phyloP scores from a whole-genome alignment of 2,113 vertebrate species.

The Elanus axillaris region DNA sequence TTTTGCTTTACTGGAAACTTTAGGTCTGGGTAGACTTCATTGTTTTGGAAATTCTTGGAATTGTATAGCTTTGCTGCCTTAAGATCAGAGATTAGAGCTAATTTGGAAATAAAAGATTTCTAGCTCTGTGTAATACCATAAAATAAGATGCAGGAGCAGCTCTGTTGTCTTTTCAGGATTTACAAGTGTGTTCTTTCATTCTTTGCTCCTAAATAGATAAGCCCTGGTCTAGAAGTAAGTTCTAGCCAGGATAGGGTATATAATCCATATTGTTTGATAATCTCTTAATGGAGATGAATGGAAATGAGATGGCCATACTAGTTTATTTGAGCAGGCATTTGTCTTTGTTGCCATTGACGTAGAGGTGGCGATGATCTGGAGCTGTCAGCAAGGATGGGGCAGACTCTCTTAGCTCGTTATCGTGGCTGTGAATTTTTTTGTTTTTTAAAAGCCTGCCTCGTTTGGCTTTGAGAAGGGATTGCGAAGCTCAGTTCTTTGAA shows the following conservation, averaged over 20 bases:
- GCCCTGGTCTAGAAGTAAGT: background rate
- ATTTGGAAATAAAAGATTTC: background rate
- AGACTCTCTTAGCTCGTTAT: background rate
- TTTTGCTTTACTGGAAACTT: slow-evolving; percentile 10
- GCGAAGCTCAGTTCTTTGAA: background rate
- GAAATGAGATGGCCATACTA: background rate
- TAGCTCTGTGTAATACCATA: fast-evolving
- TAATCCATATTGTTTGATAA: background rate
- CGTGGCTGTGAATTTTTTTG: background rate
- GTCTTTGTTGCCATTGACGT: background rate
- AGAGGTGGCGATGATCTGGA: background rate
- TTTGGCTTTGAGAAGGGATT: background rate
- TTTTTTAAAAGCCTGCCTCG: background rate
- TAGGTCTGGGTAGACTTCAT: background rate
- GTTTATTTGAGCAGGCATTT: background rate
- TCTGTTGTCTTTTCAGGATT: background rate
- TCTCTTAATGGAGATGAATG: background rate
- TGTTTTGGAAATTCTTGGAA: background rate
- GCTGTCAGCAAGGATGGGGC: background rate
- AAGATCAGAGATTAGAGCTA: background rate
- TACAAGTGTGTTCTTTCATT: background rate
- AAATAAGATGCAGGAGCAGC: background rate
- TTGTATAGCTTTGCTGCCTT: background rate
- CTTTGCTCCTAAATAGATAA: background rate
- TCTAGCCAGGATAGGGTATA: background rate